phyloP scores from a whole-genome alignment of 2,113 vertebrate genomes.

The Callorhinus ursinus region DNA sequence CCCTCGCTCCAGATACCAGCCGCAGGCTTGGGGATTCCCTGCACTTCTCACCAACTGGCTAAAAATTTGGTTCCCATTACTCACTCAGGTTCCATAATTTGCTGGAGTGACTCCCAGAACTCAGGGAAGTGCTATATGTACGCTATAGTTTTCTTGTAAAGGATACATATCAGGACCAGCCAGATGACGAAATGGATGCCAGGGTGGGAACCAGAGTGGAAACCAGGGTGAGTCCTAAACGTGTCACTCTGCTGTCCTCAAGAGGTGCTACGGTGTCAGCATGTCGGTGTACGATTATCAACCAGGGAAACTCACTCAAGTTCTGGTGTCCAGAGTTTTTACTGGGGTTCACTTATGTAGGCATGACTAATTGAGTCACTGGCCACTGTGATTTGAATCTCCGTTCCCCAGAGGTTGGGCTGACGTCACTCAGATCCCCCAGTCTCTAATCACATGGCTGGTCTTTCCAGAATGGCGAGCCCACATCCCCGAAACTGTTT shows the following conservation, averaged over 20 bases:
- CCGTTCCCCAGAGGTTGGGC: neutral
- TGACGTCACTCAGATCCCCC: neutral
- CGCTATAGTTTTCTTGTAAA: neutral
- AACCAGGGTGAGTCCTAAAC: neutral
- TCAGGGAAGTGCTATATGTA: neutral
- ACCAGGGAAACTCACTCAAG: no score
- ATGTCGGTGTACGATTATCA: fast-evolving
- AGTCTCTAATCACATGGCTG: neutral
- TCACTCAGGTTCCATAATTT: neutral
- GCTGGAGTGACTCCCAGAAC: neutral
- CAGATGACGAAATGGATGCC: fast-evolving
- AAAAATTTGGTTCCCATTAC: neutral
- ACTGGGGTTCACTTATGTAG: fast-evolving
- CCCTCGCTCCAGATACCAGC: neutral
- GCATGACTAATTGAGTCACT: neutral
- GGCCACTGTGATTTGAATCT: neutral
- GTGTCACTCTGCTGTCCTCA: neutral
- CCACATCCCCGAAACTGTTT: neutral
- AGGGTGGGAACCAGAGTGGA: neutral
- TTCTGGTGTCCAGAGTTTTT: neutral
- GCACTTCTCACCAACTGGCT: neutral
- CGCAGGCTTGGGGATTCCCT: neutral
- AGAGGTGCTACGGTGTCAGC: fast-evolving
- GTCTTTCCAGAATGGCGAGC: neutral
- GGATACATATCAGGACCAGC: neutral